Percentiles rank a stretch among this genome's conserved stretches.
Conservation (phyloP, 2,888 invertebrate species). For the Calameuta idolon region DNA sequence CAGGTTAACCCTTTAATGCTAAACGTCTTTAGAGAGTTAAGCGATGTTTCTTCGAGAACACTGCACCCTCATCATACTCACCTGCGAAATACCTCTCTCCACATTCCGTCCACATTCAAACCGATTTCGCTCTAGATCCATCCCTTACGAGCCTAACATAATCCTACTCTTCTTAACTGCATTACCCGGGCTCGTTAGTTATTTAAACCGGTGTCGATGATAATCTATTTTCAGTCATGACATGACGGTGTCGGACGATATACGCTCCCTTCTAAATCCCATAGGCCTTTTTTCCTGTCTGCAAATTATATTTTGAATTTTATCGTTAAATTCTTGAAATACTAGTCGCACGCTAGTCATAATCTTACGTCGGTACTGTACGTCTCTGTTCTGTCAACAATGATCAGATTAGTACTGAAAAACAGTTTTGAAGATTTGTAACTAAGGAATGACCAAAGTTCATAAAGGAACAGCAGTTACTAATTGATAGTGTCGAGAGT, state of each 20-base stretch:
- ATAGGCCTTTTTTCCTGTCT: not conserved
- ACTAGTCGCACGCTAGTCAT: too few species aligned
- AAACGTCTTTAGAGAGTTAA: not conserved
- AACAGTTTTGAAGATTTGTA: not conserved
- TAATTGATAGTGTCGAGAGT: not conserved
- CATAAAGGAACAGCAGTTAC: not conserved
- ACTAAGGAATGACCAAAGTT: not conserved
- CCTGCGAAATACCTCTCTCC: not conserved
- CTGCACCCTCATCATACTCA: not conserved
- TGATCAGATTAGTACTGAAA: not conserved
- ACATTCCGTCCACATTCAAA: not conserved
- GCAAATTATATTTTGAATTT: not conserved
- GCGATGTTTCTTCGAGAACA: not conserved
- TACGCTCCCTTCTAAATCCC: not conserved
- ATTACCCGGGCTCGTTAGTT: not conserved
- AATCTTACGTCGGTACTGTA: too few species aligned
- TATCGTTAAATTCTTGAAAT: not conserved
- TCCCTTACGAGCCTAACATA: not conserved
- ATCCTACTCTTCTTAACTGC: not conserved
- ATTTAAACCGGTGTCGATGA: not conserved
- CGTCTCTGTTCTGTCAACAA: too few species aligned
- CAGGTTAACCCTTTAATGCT: not conserved
- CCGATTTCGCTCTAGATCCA: not conserved
- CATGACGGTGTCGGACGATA: not conserved
- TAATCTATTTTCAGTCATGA: not conserved